Percentiles rank a stretch among this genome's conserved stretches.
phyloP scores from a whole-genome alignment of 2,113 vertebrate species.

The Xenopus tropicalis region DNA sequence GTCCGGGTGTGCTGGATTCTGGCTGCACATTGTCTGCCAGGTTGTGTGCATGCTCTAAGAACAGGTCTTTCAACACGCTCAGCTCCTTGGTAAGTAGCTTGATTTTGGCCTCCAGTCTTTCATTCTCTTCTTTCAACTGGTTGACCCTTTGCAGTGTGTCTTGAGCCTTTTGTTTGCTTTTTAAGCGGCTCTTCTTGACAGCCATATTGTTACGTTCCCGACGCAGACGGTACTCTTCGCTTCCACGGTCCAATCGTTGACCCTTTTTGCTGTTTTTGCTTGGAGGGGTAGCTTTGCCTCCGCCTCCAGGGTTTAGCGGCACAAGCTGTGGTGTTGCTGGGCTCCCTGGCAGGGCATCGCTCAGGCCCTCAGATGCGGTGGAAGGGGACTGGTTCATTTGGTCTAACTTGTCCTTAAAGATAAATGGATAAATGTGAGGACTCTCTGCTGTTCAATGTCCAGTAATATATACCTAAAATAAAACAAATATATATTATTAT shows the following conservation, averaged over 20 bases:
- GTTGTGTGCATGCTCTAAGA: slow-evolving; percentile 90
- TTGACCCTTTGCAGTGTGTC: slow-evolving; percentile 93
- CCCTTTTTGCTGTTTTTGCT: slow-evolving; percentile 83
- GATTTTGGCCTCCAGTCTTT: slow-evolving; percentile 96
- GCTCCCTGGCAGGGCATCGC: slow-evolving; percentile 58
- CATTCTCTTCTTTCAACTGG: slow-evolving; percentile 97
- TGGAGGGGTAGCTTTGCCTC: slow-evolving; percentile 79
- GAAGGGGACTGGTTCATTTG: slow-evolving; percentile 30
- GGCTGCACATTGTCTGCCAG: slow-evolving; percentile 79
- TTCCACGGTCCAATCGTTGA: slow-evolving; percentile 78
- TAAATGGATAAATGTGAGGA: not conserved
- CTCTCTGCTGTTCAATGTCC: not conserved
- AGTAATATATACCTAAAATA: not conserved
- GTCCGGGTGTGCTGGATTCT: slow-evolving; percentile 54
- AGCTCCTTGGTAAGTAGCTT: slow-evolving; percentile 96
- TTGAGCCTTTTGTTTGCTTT: slow-evolving; percentile 96
- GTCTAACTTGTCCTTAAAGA: not conserved
- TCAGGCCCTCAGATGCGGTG: slow-evolving; percentile 11
- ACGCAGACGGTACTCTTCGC: slow-evolving; percentile 89
- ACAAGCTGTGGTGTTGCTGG: slow-evolving; percentile 79
- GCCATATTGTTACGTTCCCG: slow-evolving; percentile 97
- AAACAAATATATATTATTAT: not conserved
- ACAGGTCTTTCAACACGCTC: slow-evolving; percentile 96
- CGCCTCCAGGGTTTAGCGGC: slow-evolving; percentile 63
- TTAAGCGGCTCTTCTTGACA: slow-evolving; percentile 95